phyloP scores from a whole-genome alignment of 1,140 invertebrate genomes.

The Tetranychus urticae region DNA sequence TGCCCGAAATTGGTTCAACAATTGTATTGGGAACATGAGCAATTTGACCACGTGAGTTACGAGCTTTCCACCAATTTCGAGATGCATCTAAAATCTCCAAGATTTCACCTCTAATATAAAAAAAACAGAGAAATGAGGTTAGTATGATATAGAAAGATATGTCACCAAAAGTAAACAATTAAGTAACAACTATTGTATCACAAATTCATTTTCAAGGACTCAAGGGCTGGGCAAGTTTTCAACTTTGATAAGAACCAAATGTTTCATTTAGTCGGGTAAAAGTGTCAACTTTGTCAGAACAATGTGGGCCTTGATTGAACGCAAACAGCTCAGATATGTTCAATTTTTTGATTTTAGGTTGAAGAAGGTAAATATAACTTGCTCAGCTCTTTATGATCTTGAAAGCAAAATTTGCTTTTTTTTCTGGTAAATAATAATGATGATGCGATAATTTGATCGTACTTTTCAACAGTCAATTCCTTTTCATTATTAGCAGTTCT shows the following conservation, averaged over 20 bases:
- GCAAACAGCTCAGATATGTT: too few species aligned
- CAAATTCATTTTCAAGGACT: too few species aligned
- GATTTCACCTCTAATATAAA: constrained; percentile 9
- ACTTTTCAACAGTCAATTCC: constrained; percentile 71
- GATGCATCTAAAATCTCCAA: constrained; percentile 65
- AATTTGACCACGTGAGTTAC: constrained; percentile 59
- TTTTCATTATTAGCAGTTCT: constrained; percentile 93
- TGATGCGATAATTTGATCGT: not conserved
- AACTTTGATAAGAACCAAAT: too few species aligned
- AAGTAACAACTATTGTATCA: too few species aligned
- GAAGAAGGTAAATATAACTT: not conserved
- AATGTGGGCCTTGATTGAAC: too few species aligned
- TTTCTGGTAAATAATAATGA: not conserved
- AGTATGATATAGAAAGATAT: too few species aligned
- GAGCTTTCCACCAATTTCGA: constrained; percentile 94
- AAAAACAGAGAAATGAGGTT: not conserved
- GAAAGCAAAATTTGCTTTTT: not conserved
- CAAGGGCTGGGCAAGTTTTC: too few species aligned
- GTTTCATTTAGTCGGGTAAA: too few species aligned
- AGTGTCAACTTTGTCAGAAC: too few species aligned
- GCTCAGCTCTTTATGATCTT: not conserved
- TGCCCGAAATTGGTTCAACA: constrained; percentile 25
- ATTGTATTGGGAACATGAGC: constrained; percentile 96
- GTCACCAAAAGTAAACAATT: too few species aligned
- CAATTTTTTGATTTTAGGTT: too few species aligned